Conservation (phyloP, 2,888 invertebrate species). For the Heliconius ismenius region DNA sequence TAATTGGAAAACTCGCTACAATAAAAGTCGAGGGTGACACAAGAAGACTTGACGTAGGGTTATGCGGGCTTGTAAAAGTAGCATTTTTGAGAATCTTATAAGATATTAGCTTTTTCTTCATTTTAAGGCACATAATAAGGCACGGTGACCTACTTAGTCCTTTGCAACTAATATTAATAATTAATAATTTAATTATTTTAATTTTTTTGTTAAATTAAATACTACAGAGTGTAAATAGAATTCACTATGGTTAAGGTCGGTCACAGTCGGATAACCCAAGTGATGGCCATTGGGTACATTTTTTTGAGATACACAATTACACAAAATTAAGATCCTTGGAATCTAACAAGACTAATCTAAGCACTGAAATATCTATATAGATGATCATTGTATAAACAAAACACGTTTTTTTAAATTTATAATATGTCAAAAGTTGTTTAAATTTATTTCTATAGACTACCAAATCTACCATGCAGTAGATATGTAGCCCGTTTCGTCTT, state of each 20-base stretch:
- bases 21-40: slow-evolving; percentile 64
- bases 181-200: not conserved
- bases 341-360: not conserved
- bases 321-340: not conserved
- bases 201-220: too few relatives aligned
- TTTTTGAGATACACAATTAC: not conserved
- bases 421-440: too few relatives aligned
- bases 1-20: slow-evolving; percentile 71
- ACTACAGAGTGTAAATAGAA: too few relatives aligned
- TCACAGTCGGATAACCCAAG: too few relatives aligned
- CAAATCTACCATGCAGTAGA: too few relatives aligned
- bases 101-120: not conserved
- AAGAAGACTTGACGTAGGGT: slow-evolving; percentile 54
- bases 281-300: too few relatives aligned
- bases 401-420: too few relatives aligned
- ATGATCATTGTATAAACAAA: too few relatives aligned
- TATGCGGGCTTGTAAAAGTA: slow-evolving; percentile 34
- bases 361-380: too few relatives aligned
- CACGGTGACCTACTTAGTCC: not conserved
- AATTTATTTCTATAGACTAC: too few relatives aligned
- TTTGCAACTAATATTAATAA: not conserved
- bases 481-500: too few relatives aligned
- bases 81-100: not conserved
- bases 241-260: too few relatives aligned
- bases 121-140: not conserved